Percentiles rank a stretch among this genome's conserved stretches.
These are phyloP conservation scores for Herpetotheres cachinnans DNA, from an alignment of 2,113 vertebrate genomes.

Conservation along the genomic window DNA sequence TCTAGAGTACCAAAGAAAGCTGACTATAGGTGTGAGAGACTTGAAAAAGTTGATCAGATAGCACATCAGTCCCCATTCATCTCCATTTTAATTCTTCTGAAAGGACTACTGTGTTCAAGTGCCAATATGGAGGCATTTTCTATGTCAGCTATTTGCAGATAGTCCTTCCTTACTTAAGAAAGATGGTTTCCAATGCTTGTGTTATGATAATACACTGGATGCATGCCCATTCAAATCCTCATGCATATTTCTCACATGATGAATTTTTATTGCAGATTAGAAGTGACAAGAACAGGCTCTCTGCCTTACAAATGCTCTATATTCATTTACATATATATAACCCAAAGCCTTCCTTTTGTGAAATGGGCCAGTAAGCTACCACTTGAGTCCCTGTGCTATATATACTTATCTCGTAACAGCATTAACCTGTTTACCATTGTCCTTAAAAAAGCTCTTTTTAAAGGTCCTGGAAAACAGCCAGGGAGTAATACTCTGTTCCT, in stretches of 20 bases:
- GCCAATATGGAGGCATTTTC: not conserved
- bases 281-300: slow-evolving; percentile 37
- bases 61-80: not conserved
- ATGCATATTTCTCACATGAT: slow-evolving; percentile 45
- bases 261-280: slow-evolving; percentile 46
- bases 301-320: slow-evolving; percentile 15
- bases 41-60: not conserved
- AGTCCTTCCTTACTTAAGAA: not conserved
- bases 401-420: not conserved
- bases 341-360: not conserved
- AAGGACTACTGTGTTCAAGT: not conserved
- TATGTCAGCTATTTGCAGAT: not conserved
- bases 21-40: not conserved
- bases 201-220: slow-evolving; percentile 23
- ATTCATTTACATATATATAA: slow-evolving; percentile 50
- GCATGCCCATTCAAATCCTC: not conserved
- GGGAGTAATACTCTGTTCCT: not conserved
- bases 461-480: not conserved
- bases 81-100: not conserved
- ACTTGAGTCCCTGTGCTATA: not conserved
- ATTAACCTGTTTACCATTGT: not conserved
- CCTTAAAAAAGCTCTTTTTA: not conserved
- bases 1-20: not conserved
- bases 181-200: not conserved
- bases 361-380: not conserved